These are phyloP conservation scores for Megamerina dolium DNA, from an alignment of 2,888 invertebrate genomes.

Conservation along the genomic window DNA sequence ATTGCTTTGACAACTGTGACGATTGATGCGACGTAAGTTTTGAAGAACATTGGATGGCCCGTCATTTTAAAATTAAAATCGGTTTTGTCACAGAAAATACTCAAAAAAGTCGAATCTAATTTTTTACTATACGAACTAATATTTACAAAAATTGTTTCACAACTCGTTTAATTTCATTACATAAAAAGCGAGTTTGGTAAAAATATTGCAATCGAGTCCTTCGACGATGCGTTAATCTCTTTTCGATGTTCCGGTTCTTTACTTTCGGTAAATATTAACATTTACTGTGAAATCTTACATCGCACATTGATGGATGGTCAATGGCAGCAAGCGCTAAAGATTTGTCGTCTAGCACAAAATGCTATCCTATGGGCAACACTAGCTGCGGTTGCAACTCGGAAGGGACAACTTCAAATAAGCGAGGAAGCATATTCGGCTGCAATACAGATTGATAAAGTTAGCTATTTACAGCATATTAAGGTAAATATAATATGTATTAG, in stretches of 20 bases:
- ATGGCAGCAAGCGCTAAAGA: conserved; percentile 79
- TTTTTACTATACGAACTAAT: no score
- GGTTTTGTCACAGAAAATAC: no score
- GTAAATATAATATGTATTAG: conserved; percentile 43
- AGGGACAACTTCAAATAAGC: conserved; percentile 79
- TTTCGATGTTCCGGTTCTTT: conserved; percentile 85
- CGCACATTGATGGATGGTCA: conserved; percentile 66
- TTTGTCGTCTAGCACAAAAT: conserved; percentile 57
- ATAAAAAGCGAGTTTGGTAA: conserved; percentile 78
- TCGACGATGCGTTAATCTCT: conserved; percentile 77
- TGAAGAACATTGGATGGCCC: no score
- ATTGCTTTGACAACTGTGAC: conserved; percentile 57
- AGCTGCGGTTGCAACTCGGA: conserved; percentile 84
- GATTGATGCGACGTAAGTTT: conserved; percentile 51
- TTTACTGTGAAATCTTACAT: conserved; percentile 54
- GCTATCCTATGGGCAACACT: conserved; percentile 87
- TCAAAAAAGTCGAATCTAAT: no score
- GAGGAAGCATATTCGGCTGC: conserved; percentile 93
- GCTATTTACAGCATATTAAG: conserved; percentile 75
- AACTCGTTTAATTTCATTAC: background rate
- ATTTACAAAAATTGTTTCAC: no score
- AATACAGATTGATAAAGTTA: conserved; percentile 79
- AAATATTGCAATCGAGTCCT: conserved; percentile 72
- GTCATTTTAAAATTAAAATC: no score
- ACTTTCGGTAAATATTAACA: conserved; percentile 50